Conservation (phyloP, 2,113 vertebrate species). For the Ceyx margarethae region DNA sequence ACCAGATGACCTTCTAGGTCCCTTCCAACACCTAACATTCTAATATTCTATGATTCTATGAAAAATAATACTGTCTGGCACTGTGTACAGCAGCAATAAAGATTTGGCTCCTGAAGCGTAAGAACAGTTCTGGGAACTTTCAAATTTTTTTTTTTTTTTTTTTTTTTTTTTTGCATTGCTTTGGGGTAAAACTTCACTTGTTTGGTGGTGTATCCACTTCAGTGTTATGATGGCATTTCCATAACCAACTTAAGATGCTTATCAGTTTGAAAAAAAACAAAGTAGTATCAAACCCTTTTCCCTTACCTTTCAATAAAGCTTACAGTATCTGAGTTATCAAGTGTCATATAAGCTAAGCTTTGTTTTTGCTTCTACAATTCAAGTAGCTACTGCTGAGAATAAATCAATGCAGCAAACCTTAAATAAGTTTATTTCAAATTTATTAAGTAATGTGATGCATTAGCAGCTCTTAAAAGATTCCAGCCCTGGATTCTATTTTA, state of each 20-base stretch:
- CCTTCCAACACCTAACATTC: too few species aligned
- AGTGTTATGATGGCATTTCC: background rate
- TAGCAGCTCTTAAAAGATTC: background rate
- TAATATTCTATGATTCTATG: too few species aligned
- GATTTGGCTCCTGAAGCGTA: background rate
- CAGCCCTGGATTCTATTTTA: background rate
- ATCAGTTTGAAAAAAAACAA: background rate
- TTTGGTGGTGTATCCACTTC: background rate
- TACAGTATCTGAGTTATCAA: background rate
- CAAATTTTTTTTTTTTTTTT: background rate
- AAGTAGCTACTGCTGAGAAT: background rate
- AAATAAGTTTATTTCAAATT: background rate
- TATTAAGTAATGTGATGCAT: background rate
- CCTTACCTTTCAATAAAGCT: background rate
- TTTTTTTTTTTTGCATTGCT: fast-evolving
- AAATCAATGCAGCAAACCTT: background rate
- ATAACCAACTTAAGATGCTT: background rate
- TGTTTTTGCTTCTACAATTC: background rate
- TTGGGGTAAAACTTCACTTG: background rate
- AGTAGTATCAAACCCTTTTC: background rate
- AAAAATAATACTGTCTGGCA: background rate
- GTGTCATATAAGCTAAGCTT: background rate
- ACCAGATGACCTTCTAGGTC: too few species aligned
- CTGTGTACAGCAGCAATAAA: background rate
- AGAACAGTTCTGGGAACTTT: background rate